phyloP scores from a whole-genome alignment of 2,888 invertebrate genomes.

The Tinea trinotella region DNA sequence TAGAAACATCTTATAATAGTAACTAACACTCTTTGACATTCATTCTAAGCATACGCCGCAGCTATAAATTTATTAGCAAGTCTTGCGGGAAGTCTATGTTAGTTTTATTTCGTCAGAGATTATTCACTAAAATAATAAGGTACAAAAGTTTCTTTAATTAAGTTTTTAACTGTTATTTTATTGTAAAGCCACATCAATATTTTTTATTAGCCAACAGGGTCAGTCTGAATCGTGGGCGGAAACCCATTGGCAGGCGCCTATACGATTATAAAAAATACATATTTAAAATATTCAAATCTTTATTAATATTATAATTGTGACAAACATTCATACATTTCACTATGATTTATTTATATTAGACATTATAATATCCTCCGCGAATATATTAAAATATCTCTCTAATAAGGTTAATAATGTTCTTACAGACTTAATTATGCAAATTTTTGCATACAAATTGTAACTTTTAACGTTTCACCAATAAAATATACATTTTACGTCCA shows the following conservation, averaged over 20 bases:
- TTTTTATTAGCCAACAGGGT: background rate
- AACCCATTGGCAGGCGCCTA: background rate
- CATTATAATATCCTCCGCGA: background rate
- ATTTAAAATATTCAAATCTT: background rate
- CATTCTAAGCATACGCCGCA: background rate
- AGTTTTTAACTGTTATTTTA: background rate
- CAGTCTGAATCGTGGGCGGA: slow-evolving; percentile 3
- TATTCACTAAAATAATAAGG: background rate
- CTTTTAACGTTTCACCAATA: background rate
- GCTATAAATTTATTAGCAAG: background rate
- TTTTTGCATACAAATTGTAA: background rate
- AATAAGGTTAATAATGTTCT: background rate
- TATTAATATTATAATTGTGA: background rate
- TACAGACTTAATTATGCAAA: background rate
- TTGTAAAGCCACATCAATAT: background rate
- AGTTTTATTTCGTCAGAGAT: background rate
- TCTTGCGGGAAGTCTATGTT: background rate
- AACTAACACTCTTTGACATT: background rate
- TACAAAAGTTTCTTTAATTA: background rate
- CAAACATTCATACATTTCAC: background rate
- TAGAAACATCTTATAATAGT: background rate
- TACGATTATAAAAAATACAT: background rate
- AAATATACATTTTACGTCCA: background rate
- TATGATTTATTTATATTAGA: background rate
- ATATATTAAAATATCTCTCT: background rate